Percentiles rank a stretch among this genome's conserved stretches.
phyloP scores from a whole-genome alignment of 2,888 invertebrate genomes.

The Reticulitermes lucifugus region DNA sequence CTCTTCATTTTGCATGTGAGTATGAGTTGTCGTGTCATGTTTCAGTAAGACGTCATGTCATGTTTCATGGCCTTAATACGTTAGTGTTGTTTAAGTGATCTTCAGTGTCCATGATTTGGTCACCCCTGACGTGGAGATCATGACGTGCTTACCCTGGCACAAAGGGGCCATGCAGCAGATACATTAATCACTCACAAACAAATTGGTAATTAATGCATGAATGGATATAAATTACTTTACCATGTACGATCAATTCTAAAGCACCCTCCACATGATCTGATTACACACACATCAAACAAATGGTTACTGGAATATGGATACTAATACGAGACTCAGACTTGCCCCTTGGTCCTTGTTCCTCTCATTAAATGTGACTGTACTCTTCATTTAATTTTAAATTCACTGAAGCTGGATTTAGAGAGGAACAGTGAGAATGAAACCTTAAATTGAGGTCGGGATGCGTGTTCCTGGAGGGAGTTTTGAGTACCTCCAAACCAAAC shows the following conservation, averaged over 20 bases:
- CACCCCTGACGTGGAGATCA: neutral
- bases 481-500: too few relatives aligned
- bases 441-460: too few relatives aligned
- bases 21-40: too few relatives aligned
- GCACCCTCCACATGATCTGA: neutral
- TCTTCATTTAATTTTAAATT: too few relatives aligned
- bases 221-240: constrained; percentile 30
- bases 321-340: neutral
- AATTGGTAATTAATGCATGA: constrained; percentile 34
- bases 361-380: too few relatives aligned
- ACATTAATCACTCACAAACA: constrained; percentile 30
- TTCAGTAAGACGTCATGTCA: too few relatives aligned
- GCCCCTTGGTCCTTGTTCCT: too few relatives aligned
- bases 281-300: constrained; percentile 27
- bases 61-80: too few relatives aligned
- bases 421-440: too few relatives aligned
- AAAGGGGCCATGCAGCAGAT: neutral
- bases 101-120: neutral
- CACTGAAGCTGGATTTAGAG: too few relatives aligned
- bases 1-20: too few relatives aligned
- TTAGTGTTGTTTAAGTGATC: neutral
- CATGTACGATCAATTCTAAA: neutral
- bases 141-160: neutral
- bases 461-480: too few relatives aligned
- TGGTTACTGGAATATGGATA: constrained; percentile 20